Evolutionary conservation across 2,888 invertebrate species (phyloP), one percentile per base, ranked within the genome.

Genomic region (Euzophera pinguis): DNA sequence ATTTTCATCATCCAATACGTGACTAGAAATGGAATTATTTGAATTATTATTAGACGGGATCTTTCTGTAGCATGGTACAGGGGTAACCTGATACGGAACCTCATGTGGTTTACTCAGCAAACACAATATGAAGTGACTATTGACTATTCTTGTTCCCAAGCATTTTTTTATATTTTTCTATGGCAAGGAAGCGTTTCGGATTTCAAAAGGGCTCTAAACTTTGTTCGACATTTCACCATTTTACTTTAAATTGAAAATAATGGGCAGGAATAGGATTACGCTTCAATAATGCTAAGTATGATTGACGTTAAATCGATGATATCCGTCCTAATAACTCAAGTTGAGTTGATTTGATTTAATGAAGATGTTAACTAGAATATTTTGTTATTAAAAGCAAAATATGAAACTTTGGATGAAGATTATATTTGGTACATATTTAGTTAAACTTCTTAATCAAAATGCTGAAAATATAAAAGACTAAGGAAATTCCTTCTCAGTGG

Each of bases 51-150:
- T 22, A 37, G 32, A 51, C 51, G 52, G 49, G 59, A 51, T 56
- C 59, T 55, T 52, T 57, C 52, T 53, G 55, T 63, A 53, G 52
- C 52, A 54, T 72, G 57, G 71, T 75, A 62, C 53, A 53, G 59
- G 60, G 57, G 89, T 78, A 85, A 87, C 78, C 57, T 63, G 81
- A 88, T 82, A 87, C 79, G 75, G 81, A 85, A 81, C 80, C 79
- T 81, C 80, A 73, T 80, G 80, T 75, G 84, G 86, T 84, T 86
- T 85, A 78, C 81, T 81, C 80, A 76, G 75, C 77, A 88, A 87
- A 88, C 84, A 87, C 82, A 86, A 85, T 83, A 84, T 84, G 87
- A 84, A 89, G 87, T 85, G 88, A 84, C 87, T 89, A 88, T 89
- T 87, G 89, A 89, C 88, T 89, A 86, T 86, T 87, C 81, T 73